Conservation (phyloP, 1,140 invertebrate species). For the Drosophila takahashii region DNA sequence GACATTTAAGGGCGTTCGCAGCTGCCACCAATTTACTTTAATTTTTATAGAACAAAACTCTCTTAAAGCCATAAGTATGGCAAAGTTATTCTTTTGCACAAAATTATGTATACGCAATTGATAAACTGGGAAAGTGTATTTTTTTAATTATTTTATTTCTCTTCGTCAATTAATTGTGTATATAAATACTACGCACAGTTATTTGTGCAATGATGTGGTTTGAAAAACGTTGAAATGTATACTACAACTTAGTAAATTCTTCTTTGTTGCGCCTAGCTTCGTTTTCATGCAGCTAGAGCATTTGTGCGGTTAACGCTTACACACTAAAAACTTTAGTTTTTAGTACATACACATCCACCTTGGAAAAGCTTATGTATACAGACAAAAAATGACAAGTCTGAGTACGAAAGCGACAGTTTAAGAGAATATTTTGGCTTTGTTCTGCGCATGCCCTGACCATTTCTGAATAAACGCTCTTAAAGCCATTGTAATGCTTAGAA, state of each 20-base stretch:
- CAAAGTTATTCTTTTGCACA: conserved; percentile 7
- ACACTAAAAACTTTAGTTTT: conserved; percentile 49
- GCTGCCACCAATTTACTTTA: not conserved
- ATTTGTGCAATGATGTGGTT: conserved; percentile 24
- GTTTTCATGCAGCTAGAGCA: conserved; percentile 9
- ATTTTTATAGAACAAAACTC: not conserved
- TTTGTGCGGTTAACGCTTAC: conserved; percentile 17
- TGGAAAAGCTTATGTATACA: conserved; percentile 47
- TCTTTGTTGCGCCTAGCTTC: conserved; percentile 26
- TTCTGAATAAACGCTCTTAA: not conserved
- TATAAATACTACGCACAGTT: conserved; percentile 6
- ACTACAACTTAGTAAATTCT: conserved; percentile 41
- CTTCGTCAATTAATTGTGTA: not conserved
- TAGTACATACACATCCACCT: conserved; percentile 22
- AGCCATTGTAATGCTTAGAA: not conserved
- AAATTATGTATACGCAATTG: conserved; percentile 43
- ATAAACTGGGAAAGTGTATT: too few species aligned
- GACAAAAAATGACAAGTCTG: conserved; percentile 5
- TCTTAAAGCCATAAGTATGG: not conserved
- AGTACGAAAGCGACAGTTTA: not conserved
- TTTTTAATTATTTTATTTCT: not conserved
- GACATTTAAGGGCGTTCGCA: not conserved
- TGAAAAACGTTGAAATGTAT: conserved; percentile 57
- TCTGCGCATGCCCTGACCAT: conserved; percentile 11
- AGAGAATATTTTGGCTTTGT: not conserved